A percentile compares a stretch with the other conserved stretches of the same genome.
Conservation (phyloP, 1,140 invertebrate genomes). For the Trichomalopsis sarcophagae region DNA sequence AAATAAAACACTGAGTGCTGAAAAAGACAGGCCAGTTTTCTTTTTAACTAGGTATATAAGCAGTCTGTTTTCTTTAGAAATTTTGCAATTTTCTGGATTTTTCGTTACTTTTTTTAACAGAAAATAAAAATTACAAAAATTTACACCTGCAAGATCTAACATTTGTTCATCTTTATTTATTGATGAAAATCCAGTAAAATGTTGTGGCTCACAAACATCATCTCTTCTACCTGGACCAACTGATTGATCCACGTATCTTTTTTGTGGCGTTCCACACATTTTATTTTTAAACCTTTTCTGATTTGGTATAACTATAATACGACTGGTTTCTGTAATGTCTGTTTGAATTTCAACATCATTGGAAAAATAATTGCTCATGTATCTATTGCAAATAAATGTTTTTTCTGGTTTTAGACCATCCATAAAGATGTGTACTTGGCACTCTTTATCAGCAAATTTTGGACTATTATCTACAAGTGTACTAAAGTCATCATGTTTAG, state of each 20-base stretch:
- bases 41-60: conserved; percentile 56
- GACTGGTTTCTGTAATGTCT: neutral
- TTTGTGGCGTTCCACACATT: neutral
- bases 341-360: conserved; percentile 35
- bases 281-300: neutral
- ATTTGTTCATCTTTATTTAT: conserved; percentile 45
- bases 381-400: conserved; percentile 21
- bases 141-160: conserved; percentile 41
- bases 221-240: neutral
- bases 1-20: conserved; percentile 50
- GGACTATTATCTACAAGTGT: neutral
- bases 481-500: neutral
- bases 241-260: neutral
- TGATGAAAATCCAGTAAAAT: conserved; percentile 29
- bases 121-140: conserved; percentile 36
- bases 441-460: conserved; percentile 4
- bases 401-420: neutral
- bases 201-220: neutral
- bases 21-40: conserved; percentile 46
- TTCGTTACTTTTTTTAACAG: conserved; percentile 24
- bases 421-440: neutral
- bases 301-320: neutral
- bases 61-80: conserved; percentile 49
- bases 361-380: neutral
- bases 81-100: conserved; percentile 32